phyloP scores from a whole-genome alignment of 2,113 vertebrate species.

The Trematomus loennbergii region DNA sequence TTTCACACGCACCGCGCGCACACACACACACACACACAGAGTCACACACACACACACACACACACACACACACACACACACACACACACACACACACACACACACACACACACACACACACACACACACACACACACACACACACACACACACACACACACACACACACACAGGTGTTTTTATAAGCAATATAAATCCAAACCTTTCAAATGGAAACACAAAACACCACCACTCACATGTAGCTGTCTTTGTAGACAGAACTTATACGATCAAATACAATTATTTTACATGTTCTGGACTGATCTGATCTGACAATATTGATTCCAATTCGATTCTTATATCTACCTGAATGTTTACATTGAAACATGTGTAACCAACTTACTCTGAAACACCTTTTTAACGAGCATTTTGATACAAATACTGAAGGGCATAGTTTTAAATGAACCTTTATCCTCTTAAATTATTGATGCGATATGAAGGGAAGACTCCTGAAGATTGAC shows the following conservation, averaged over 20 bases:
- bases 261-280: background rate
- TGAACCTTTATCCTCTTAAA: background rate
- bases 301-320: background rate
- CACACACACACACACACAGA: slow-evolving; percentile 13
- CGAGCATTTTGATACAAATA: background rate
- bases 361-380: background rate
- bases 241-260: background rate
- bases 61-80: background rate
- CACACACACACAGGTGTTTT: background rate
- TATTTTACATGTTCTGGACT: background rate
- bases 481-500: background rate
- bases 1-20: slow-evolving; percentile 15
- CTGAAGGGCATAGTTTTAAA: background rate
- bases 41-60: slow-evolving; percentile 24
- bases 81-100: no score
- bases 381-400: background rate
- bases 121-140: no score
- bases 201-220: background rate
- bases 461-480: background rate
- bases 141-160: no score
- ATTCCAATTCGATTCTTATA: no score
- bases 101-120: no score
- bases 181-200: slow-evolving; percentile 19
- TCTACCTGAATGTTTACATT: background rate
- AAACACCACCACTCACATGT: background rate